phyloP scores from a whole-genome alignment of 2,797 vertebrate genomes.

The Vultur gryphus region DNA sequence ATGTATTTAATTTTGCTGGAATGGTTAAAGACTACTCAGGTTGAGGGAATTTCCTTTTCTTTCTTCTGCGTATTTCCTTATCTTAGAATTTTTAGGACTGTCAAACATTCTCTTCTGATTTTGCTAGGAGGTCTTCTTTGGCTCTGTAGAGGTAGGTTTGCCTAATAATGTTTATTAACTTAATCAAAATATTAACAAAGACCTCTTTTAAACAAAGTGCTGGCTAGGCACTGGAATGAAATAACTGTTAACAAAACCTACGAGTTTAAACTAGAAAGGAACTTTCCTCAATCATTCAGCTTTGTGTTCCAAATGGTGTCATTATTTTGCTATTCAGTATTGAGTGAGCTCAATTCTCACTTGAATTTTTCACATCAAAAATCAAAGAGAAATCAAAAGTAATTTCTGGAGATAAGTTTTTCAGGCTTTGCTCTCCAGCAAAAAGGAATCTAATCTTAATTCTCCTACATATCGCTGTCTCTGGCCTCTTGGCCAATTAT shows the following conservation, averaged over 20 bases:
- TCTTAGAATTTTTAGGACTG: neutral
- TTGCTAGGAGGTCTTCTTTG: slow-evolving; percentile 18
- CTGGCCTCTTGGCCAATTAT: neutral
- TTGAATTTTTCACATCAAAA: neutral
- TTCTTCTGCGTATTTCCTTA: neutral
- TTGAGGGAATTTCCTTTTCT: neutral
- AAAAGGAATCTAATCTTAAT: neutral
- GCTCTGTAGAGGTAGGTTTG: neutral
- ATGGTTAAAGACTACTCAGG: neutral
- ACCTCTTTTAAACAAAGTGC: slow-evolving; percentile 45
- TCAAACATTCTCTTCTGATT: neutral
- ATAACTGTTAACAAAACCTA: slow-evolving; percentile 38
- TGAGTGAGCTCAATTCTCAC: neutral
- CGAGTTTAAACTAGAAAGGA: neutral
- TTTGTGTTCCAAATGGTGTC: slow-evolving; percentile 1
- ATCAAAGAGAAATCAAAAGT: neutral
- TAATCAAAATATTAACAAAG: slow-evolving; percentile 60
- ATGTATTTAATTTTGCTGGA: slow-evolving; percentile 34
- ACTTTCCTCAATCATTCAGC: neutral
- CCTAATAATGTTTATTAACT: slow-evolving; percentile 46
- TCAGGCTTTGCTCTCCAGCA: neutral
- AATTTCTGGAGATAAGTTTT: neutral
- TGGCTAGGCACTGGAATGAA: slow-evolving; percentile 23
- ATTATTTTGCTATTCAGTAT: neutral
- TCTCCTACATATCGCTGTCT: neutral